Evolutionary conservation across 2,888 invertebrate species (phyloP), one percentile per base, ranked within the genome.

Genomic region (Drosophila dives): DNA sequence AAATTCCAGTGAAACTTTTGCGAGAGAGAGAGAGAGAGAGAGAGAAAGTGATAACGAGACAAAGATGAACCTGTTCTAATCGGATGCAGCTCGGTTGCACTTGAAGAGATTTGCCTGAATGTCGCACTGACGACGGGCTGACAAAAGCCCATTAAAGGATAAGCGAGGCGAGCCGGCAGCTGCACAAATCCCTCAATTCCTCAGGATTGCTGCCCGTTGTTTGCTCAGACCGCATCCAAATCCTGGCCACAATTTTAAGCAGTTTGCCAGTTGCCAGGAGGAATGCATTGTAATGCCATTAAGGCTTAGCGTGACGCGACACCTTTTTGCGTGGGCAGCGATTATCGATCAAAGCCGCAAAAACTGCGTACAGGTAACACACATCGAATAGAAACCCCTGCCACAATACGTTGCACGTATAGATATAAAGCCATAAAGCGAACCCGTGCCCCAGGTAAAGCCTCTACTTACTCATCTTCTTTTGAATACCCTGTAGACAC

Each of bases 341-440:
- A 91, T 91, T 91, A 90, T 86, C 91, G 83, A 91, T 91, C 82
- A 83, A 82, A 91, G 80, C 91, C 88, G 75, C 91, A 89, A 81
- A 80, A 58, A 69, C 67, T 69, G 74, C 56, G 76, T 61, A 66
- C 87, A 90, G 90, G 87, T 91, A 88, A 76, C 36, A n/a, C 55
- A 10, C 26, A n/a, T n/a, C 53, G 33, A 42, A 38, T n/a, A 11
- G 6, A 3, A 49, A 49, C 36, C 26, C 33, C 3, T 32, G 40
- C 4, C 38, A n/a, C 54, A 45, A 23, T 42, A 34, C n/a, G 29
- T 40, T 42, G 29, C 40, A 29, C 29, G 29, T 29, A 29, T 54
- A 67, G 49, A 76, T 80, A 76, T 80, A 58, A 42, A 65, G 50
- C 48, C 66, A 69, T 62, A 69, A 61, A 69, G 40, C 51, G 45